Conservation (phyloP, 2,888 invertebrate species). For the Oxystoma pomonae region DNA sequence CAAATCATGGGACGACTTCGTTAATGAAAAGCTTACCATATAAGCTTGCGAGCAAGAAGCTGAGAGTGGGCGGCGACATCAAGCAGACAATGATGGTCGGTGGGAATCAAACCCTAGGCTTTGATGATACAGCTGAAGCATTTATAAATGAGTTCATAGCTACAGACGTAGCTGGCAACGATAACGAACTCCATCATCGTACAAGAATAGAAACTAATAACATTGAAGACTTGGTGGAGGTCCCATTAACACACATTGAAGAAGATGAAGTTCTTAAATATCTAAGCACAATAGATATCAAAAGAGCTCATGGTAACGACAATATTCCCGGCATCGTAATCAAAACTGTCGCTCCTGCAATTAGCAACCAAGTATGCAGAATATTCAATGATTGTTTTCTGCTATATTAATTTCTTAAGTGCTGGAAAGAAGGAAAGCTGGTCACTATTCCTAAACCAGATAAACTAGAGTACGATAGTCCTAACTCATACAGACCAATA, state of each 20-base stretch:
- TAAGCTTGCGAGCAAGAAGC: not conserved
- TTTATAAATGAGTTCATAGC: not conserved
- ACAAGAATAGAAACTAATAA: not conserved
- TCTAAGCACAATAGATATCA: not conserved
- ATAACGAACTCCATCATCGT: not conserved
- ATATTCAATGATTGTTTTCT: not conserved
- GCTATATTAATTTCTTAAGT: not conserved
- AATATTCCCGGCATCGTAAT: not conserved
- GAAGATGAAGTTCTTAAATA: not conserved
- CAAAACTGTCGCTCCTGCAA: not conserved
- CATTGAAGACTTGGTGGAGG: no score
- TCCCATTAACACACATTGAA: no score
- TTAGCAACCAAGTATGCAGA: not conserved
- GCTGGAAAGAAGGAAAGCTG: not conserved
- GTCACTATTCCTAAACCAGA: constrained; percentile 1
- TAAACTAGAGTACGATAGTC: not conserved
- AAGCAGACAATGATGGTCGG: not conserved
- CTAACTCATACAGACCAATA: not conserved
- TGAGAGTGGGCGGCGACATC: not conserved
- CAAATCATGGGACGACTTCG: not conserved
- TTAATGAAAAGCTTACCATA: constrained; percentile 4
- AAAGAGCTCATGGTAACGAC: not conserved
- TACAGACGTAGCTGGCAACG: not conserved
- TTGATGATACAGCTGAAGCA: not conserved
- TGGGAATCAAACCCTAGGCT: not conserved